Conservation (phyloP, 1,140 invertebrate species). For the Triops cancriformis region DNA sequence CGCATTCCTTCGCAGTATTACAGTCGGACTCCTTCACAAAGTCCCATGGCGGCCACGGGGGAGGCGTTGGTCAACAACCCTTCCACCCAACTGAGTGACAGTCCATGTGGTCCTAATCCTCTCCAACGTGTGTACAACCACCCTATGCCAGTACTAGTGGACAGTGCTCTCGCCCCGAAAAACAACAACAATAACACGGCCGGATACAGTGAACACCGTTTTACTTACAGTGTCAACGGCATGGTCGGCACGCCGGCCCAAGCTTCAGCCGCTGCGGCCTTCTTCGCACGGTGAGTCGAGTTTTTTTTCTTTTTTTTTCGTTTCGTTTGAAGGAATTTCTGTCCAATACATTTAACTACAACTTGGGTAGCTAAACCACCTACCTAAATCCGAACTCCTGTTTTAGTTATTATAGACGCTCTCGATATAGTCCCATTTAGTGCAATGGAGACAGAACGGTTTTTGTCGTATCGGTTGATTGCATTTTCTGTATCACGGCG, state of each 20-base stretch:
- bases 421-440: too few species aligned
- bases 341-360: too few species aligned
- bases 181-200: neutral
- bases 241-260: constrained; percentile 42
- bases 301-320: constrained; percentile 20
- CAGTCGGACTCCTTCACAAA: neutral
- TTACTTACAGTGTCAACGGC: constrained; percentile 42
- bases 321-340: too few species aligned
- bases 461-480: too few species aligned
- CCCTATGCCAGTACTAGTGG: neutral
- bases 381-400: too few species aligned
- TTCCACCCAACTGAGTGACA: neutral
- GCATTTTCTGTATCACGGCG: too few species aligned
- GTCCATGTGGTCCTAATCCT: neutral
- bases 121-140: neutral
- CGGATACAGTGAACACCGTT: constrained; percentile 41
- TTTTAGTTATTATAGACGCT: too few species aligned
- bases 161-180: neutral
- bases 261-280: constrained; percentile 42
- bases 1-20: neutral
- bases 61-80: neutral
- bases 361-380: too few species aligned
- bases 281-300: constrained; percentile 42
- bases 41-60: neutral
- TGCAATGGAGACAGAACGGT: too few species aligned